These are phyloP conservation scores for Sarcoramphus papa DNA, from an alignment of 2,797 vertebrate species.

Conservation along the genomic window DNA sequence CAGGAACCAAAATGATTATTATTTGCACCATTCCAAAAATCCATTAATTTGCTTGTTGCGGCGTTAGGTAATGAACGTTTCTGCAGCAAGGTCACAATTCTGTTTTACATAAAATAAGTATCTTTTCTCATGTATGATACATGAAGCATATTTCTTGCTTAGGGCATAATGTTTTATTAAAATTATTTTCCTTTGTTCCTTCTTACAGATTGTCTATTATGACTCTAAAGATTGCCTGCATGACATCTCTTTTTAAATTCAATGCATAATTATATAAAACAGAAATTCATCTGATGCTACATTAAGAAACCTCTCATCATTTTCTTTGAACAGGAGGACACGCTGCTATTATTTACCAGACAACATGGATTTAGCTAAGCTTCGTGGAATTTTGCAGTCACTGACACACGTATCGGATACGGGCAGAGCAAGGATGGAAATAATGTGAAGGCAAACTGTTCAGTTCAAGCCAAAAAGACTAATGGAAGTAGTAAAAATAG, in stretches of 20 bases:
- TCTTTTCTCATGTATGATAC: conserved; percentile 56
- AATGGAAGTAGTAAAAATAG: neutral
- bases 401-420: neutral
- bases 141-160: conserved; percentile 58
- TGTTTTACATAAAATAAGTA: conserved; percentile 45
- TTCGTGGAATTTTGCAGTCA: neutral
- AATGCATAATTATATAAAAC: conserved; percentile 57
- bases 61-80: conserved; percentile 47
- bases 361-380: neutral
- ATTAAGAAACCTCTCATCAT: conserved; percentile 43
- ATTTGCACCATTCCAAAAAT: conserved; percentile 46
- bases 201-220: conserved; percentile 43
- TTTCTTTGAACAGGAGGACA: neutral
- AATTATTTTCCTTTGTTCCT: conserved; percentile 68
- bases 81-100: conserved; percentile 64
- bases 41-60: conserved; percentile 58
- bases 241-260: conserved; percentile 45
- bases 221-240: conserved; percentile 39
- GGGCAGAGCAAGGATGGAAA: neutral
- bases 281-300: conserved; percentile 44
- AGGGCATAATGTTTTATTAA: conserved; percentile 70
- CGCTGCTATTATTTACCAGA: neutral
- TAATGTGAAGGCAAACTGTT: neutral
- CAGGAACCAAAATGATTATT: conserved; percentile 44
- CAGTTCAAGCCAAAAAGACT: neutral